Evolutionary conservation across 2,797 vertebrate genomes (phyloP).

Genomic region (Todus mexicanus): DNA sequence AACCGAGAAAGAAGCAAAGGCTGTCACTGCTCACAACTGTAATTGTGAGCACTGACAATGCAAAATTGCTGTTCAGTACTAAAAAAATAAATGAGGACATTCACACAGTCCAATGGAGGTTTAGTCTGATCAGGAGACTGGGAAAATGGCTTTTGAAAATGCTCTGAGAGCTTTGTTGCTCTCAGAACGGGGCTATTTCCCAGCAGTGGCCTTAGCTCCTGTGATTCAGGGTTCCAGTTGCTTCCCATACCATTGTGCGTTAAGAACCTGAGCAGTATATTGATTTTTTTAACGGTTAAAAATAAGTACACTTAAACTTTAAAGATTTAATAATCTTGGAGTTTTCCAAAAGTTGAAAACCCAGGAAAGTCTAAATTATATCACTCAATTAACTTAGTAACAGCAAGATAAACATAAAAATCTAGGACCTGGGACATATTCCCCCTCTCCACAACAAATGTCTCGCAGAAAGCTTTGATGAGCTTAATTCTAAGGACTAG

Average conservation of each 20-base stretch:
- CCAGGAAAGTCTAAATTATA: background rate
- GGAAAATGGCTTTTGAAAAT: background rate
- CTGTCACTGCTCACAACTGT: background rate
- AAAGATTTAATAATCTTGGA: background rate
- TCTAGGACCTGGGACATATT: background rate
- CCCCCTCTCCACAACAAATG: background rate
- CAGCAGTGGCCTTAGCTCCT: background rate
- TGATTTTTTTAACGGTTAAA: background rate
- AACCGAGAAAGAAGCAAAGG: background rate
- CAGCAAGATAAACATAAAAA: background rate
- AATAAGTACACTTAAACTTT: background rate
- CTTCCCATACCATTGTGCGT: background rate
- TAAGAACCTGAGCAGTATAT: background rate
- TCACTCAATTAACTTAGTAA: background rate
- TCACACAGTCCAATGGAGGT: background rate
- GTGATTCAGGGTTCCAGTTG: background rate
- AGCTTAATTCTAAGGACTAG: background rate
- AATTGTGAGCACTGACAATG: background rate
- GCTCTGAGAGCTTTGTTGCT: background rate
- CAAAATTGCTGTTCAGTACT: background rate
- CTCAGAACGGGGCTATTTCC: background rate
- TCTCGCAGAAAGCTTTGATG: background rate
- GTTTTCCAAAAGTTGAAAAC: background rate
- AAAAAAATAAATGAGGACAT: background rate
- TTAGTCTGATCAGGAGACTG: background rate